phyloP scores from a whole-genome alignment of 1,140 invertebrate species.

The Ladona fulva region DNA sequence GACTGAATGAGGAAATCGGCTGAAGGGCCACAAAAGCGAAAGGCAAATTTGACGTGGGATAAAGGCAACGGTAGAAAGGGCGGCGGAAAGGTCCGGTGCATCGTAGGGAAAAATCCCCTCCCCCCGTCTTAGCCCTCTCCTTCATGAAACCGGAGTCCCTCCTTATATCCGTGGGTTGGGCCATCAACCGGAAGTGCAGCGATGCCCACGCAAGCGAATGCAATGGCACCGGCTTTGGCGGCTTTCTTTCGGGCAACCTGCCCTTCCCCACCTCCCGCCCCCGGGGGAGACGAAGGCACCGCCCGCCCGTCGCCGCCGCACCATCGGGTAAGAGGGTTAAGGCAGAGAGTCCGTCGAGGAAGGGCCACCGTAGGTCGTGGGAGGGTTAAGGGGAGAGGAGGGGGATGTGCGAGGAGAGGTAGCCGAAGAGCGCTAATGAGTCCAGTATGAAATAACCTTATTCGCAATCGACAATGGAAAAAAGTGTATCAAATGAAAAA shows the following conservation, averaged over 20 bases:
- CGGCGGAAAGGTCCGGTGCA: neutral
- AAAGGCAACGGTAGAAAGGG: no score
- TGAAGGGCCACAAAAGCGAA: no score
- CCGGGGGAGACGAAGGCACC: neutral
- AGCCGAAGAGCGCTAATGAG: neutral
- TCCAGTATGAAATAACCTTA: neutral
- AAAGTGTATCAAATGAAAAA: neutral
- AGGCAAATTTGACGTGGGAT: no score
- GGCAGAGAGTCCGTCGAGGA: neutral
- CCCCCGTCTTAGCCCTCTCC: neutral
- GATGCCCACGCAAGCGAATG: slow-evolving; percentile 1
- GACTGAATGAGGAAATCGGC: no score
- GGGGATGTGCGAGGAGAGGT: neutral
- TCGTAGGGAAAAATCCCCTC: no score
- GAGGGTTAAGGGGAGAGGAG: neutral
- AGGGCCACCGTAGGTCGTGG: neutral
- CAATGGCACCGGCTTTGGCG: slow-evolving; percentile 2
- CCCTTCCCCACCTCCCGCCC: neutral
- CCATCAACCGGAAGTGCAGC: neutral
- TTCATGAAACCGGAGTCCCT: neutral
- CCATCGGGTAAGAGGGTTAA: neutral
- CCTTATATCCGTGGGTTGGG: neutral
- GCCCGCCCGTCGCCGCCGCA: neutral
- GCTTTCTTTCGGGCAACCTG: neutral
- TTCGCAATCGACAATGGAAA: neutral